Conservation (phyloP, 2,797 vertebrate genomes). For the Catostomus latipinnis region DNA sequence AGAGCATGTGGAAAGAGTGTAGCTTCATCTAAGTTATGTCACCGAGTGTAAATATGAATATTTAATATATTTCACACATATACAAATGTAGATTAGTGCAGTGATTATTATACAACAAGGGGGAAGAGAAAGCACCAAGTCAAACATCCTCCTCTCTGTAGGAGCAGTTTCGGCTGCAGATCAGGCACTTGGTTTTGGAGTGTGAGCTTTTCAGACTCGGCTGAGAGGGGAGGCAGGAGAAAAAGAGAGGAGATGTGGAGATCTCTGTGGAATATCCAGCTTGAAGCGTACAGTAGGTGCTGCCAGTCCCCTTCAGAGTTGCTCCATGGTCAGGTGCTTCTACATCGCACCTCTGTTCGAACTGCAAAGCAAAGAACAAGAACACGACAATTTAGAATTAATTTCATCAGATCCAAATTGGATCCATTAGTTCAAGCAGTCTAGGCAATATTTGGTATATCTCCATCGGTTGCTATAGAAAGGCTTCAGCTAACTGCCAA, state of each 20-base stretch:
- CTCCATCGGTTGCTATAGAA: slow-evolving; percentile 33
- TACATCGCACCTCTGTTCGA: slow-evolving; percentile 63
- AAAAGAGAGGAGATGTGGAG: slow-evolving; percentile 46
- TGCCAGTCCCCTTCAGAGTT: slow-evolving; percentile 23
- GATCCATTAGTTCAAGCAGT: background rate
- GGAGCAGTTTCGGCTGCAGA: slow-evolving; percentile 42
- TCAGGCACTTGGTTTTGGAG: slow-evolving; percentile 62
- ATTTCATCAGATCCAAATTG: background rate
- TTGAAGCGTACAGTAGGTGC: background rate
- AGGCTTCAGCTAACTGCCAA: slow-evolving; percentile 8
- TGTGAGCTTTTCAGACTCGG: slow-evolving; percentile 57
- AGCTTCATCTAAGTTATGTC: slow-evolving; percentile 58
- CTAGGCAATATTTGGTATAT: background rate
- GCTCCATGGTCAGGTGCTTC: slow-evolving; percentile 56
- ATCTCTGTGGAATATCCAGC: slow-evolving; percentile 20
- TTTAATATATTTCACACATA: slow-evolving; percentile 39
- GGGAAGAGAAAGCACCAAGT: slow-evolving; percentile 43
- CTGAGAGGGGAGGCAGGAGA: slow-evolving; percentile 44
- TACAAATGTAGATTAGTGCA: slow-evolving; percentile 48
- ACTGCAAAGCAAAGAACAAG: slow-evolving; percentile 31
- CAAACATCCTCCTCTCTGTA: slow-evolving; percentile 14
- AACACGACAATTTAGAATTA: background rate
- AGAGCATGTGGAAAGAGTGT: slow-evolving; percentile 41
- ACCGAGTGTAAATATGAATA: slow-evolving; percentile 35
- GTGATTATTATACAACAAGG: slow-evolving; percentile 43